Conservation (phyloP, 2,888 invertebrate genomes). For the Drosophila borborema region DNA sequence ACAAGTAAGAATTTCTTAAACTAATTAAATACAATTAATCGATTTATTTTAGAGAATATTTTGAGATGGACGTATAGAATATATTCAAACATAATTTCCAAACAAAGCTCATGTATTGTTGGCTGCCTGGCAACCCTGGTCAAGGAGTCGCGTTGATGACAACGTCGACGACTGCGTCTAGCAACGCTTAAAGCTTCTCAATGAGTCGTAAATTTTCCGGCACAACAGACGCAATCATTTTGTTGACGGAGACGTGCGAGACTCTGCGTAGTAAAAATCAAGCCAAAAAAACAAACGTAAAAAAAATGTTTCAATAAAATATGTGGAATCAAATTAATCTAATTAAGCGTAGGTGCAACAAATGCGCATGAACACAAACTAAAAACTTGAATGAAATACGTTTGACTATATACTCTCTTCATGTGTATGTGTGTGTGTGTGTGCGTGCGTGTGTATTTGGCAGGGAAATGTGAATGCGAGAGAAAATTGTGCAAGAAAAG, state of each 20-base stretch:
- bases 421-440: constrained; percentile 9
- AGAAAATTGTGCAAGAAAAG: constrained; percentile 69
- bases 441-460: constrained; percentile 34
- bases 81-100: too few species aligned
- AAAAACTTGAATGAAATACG: constrained; percentile 14
- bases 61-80: too few species aligned
- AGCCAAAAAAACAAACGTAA: constrained; percentile 4
- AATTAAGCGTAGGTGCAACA: constrained; percentile 33
- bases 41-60: background rate
- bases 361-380: constrained; percentile 1
- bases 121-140: constrained; percentile 42
- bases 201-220: constrained; percentile 84
- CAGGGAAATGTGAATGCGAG: constrained; percentile 21
- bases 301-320: constrained; percentile 20
- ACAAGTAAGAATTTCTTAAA: background rate
- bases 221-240: constrained; percentile 82
- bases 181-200: constrained; percentile 73
- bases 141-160: constrained; percentile 56
- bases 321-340: constrained; percentile 27
- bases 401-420: background rate
- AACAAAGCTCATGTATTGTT: background rate
- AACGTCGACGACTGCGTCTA: constrained; percentile 55
- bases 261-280: constrained; percentile 31
- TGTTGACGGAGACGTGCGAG: constrained; percentile 64
- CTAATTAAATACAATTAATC: background rate